These are phyloP conservation scores for Chondrilla cf. caribensis DNA, from an alignment of 37 sponge, comb jelly and placozoan species.

Conservation along the genomic window DNA sequence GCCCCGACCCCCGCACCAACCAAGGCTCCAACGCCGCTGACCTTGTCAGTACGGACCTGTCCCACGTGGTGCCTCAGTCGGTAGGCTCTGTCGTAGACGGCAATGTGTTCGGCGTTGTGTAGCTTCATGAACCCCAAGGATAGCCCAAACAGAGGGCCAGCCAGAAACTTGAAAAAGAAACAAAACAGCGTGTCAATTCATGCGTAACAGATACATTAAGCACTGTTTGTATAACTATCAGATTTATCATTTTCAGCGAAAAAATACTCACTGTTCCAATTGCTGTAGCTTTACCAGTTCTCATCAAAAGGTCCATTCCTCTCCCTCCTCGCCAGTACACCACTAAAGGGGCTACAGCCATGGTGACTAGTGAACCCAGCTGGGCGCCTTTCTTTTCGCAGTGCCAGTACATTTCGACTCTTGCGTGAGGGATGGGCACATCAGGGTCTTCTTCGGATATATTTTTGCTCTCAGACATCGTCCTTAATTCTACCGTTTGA, in stretches of 20 bases:
- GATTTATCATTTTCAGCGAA: no score
- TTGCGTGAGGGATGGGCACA: slow-evolving; percentile 23
- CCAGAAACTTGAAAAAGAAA: background rate
- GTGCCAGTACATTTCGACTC: slow-evolving; percentile 14
- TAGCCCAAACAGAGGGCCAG: background rate
- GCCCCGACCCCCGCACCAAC: background rate
- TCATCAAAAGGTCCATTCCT: background rate
- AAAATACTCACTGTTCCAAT: background rate
- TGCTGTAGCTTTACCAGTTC: slow-evolving; percentile 2
- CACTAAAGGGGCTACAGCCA: background rate
- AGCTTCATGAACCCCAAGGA: background rate
- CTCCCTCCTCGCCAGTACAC: slow-evolving; percentile 3
- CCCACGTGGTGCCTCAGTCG: background rate
- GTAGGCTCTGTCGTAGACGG: slow-evolving; percentile 16
- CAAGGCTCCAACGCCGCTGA: background rate
- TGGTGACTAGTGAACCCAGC: background rate
- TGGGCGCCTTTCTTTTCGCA: slow-evolving; percentile 6
- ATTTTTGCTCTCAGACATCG: background rate
- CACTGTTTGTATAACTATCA: no score
- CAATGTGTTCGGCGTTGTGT: background rate
- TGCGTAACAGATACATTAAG: no score
- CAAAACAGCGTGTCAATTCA: background rate
- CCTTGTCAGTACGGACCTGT: slow-evolving; percentile 10
- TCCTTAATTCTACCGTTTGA: no score
- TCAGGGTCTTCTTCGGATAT: background rate